Base-by-base conservation (phyloP, 2,113 vertebrate species). In the Pygoscelis antarcticus region DNA sequence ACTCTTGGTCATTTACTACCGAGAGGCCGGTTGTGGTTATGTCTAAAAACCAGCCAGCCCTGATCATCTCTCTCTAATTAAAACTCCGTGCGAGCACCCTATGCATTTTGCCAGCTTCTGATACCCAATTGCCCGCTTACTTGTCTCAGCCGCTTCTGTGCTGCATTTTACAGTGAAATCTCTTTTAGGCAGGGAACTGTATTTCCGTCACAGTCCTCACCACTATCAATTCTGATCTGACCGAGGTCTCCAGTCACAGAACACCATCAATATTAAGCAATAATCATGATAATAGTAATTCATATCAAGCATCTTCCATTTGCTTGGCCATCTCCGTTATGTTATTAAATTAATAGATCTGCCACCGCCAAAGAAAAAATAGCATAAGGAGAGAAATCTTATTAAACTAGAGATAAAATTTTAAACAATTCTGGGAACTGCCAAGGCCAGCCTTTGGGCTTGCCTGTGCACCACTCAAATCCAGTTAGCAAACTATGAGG, bases 401-500 rank as follows among this genome's bases (percentile, higher is more conserved):
- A 97, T 97, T 97, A 96, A 96, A 81, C 20, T n/a, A 57, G 65
- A 89, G 58, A 89, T 75, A 90, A 83, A 96, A 95, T 64, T 84
- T 74, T 90, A 92, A 94, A 78, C 40, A 83, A 60, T 29, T 34
- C 32, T 49, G 40, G 22, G 72, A 72, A 38, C 18, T 34, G 32
- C 30, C 64, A 55, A 58, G 23, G 42, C 69, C 25, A 30, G 68
- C 23, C 54, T 55, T 32, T n/a, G 29, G 52, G 58, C 49, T 83
- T 83, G 22, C 69, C 81, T 30, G 17, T 16, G 78, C 40, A 4
- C 71, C 72, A 22, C 75, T 82, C 87, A 36, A 75, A 55, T 6
- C 12, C 85, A 27, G 62, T 51, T 38, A 47, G 47, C 16, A 62
- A 68, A 66, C 87, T 52, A 40, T 16, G 19, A 29, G 22, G 32